A percentile compares a stretch with the other conserved stretches of the same genome.
phyloP scores from a whole-genome alignment of 2,113 vertebrate species.

The Alouatta palliata region DNA sequence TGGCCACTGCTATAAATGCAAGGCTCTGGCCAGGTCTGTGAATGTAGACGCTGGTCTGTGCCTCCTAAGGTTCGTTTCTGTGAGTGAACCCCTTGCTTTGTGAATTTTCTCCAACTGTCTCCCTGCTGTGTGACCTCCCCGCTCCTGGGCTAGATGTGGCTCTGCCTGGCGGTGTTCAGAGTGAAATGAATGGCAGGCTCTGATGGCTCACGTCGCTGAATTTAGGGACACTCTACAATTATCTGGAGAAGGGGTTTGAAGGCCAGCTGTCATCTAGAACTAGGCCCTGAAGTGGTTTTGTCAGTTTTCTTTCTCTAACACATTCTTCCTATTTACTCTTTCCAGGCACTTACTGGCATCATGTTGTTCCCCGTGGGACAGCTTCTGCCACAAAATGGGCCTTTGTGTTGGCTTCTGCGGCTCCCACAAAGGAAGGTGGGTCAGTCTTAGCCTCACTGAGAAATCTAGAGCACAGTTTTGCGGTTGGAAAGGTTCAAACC shows the following conservation, averaged over 20 bases:
- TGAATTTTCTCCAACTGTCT: too few relatives aligned
- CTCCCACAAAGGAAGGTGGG: slow-evolving; percentile 91
- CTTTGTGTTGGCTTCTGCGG: slow-evolving; percentile 91
- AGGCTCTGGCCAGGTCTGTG: background rate
- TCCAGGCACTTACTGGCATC: slow-evolving; percentile 95
- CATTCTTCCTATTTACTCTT: background rate
- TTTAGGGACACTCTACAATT: background rate
- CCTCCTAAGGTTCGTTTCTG: background rate
- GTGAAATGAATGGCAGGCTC: background rate
- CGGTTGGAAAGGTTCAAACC: background rate
- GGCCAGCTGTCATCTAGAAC: background rate
- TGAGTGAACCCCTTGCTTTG: too few relatives aligned
- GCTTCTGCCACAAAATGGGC: slow-evolving; percentile 95
- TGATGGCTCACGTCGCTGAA: background rate
- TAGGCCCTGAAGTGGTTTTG: background rate
- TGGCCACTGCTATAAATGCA: background rate
- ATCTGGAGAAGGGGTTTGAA: background rate
- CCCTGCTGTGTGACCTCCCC: background rate
- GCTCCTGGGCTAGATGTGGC: rapidly evolving
- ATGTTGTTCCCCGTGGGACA: slow-evolving; percentile 94
- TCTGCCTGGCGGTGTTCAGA: background rate
- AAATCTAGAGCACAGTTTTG: rapidly evolving
- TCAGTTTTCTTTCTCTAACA: background rate
- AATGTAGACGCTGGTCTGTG: rapidly evolving
- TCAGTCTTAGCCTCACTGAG: background rate